These are phyloP conservation scores for Telmatochromis sp. DNA, from an alignment of 2,113 vertebrate genomes.

Conservation along the genomic window DNA sequence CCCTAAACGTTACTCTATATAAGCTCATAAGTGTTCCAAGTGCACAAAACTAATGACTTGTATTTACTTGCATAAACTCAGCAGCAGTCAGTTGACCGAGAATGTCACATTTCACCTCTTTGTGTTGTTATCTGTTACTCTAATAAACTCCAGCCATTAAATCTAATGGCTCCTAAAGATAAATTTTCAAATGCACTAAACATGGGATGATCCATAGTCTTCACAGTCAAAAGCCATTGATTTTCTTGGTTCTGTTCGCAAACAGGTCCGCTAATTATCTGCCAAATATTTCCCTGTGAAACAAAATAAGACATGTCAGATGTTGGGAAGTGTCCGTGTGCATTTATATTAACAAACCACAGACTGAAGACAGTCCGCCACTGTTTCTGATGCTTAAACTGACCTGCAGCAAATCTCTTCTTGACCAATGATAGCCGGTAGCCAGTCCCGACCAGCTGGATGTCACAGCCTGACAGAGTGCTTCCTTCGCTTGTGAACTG, in stretches of 20 bases:
- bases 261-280: slow-evolving; percentile 79
- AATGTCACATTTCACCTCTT: slow-evolving; percentile 4
- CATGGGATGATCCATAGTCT: slow-evolving; percentile 39
- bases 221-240: slow-evolving; percentile 57
- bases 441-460: slow-evolving; percentile 88
- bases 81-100: slow-evolving; percentile 34
- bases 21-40: slow-evolving; percentile 9
- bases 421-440: slow-evolving; percentile 96
- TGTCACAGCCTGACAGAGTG: slow-evolving; percentile 92
- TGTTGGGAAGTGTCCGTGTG: no score
- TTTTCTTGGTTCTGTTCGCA: slow-evolving; percentile 16
- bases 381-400: not conserved
- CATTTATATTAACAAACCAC: not conserved
- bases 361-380: not conserved
- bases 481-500: slow-evolving; percentile 97
- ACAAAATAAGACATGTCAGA: slow-evolving; percentile 20
- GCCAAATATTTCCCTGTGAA: slow-evolving; percentile 95
- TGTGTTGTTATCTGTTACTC: not conserved
- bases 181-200: slow-evolving; percentile 26
- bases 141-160: not conserved
- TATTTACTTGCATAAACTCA: slow-evolving; percentile 63
- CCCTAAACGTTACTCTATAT: slow-evolving; percentile 14
- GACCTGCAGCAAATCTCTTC: slow-evolving; percentile 96
- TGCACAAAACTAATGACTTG: slow-evolving; percentile 37
- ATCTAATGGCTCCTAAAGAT: not conserved